Base-by-base conservation (phyloP, 2,113 vertebrate genomes). In the Labeo catla region DNA sequence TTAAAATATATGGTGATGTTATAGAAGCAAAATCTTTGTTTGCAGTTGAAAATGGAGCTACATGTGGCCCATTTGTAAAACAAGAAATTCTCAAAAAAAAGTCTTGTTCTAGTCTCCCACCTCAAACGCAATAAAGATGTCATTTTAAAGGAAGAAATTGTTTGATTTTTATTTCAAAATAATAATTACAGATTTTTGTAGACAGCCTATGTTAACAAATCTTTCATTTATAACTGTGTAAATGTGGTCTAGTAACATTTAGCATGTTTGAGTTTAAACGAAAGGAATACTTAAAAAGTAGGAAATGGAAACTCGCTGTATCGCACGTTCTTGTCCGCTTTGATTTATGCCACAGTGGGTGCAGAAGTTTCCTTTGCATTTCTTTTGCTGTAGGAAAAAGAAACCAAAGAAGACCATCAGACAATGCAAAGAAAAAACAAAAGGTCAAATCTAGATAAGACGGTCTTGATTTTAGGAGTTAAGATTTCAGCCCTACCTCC, bases 111-210 rank as follows among this genome's bases (percentile, higher is more conserved):
- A 54, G 5, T 68, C 8, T 50, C 84, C 45, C 19, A 45, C 79
- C 68, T 28, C 90, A 74, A 73, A 87, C 89, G 89, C 90, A 92
- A 93, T 92, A 93, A 93, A 92, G 84, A 81, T 50, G 50, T 86
- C 80, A 11, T 83, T 91, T 88, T 89, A 65, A 86, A 90, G 28
- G 49, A 86, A 89, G 16, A 47, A 76, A 11, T 74, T 52, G 54
- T 81, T n/a, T 39, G 68, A 8, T 81, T 19, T 81, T 78, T 86
- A 79, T 57, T 81, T 34, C 9, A 66, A 65, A 49, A 12, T 16
- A n/a, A 8, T 45, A 8, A 8, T 59, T 6, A 80, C 77, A 80
- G 54, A 3, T 28, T 50, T 8, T 28, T 28, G 11, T 23, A 50
- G 2, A 12, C n/a, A 76, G n/a, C 7, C 12, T 39, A 16, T 12